Percentiles rank a stretch among this genome's conserved stretches.
Evolutionary conservation across 2,888 invertebrate species (phyloP).

Genomic region (Amphiduros pacificus): DNA sequence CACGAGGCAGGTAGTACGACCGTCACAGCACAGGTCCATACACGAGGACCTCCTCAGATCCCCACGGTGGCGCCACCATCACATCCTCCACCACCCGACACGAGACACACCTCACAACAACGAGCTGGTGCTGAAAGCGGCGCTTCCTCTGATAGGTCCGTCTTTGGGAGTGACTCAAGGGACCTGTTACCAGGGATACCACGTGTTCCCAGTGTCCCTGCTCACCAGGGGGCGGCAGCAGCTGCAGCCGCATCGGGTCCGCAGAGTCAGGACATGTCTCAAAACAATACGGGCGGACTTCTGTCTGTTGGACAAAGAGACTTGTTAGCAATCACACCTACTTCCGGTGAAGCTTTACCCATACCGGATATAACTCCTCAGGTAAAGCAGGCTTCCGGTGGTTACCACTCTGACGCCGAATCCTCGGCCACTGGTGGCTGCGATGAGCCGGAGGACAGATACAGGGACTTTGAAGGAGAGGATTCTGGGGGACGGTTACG

Average conservation of each 20-base stretch:
- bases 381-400: background rate
- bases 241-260: background rate
- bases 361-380: conserved; percentile 21
- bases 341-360: conserved; percentile 26
- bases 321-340: conserved; percentile 29
- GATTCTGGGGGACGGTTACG: background rate
- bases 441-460: background rate
- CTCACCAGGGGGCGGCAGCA: background rate
- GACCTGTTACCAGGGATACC: conserved; percentile 22
- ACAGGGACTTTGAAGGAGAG: conserved; percentile 2
- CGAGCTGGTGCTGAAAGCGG: background rate
- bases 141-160: too few species aligned
- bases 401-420: background rate
- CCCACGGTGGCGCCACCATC: conserved; percentile 5
- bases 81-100: background rate
- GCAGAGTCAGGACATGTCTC: too few species aligned
- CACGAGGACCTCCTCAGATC: too few species aligned
- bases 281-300: background rate
- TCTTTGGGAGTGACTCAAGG: too few species aligned
- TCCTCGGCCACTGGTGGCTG: background rate
- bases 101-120: too few species aligned
- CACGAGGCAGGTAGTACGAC: too few species aligned
- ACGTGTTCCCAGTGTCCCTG: conserved; percentile 12
- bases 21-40: too few species aligned
- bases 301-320: conserved; percentile 8